Evolutionary conservation across 2,113 vertebrate genomes (phyloP).

Genomic region (Apaloderma vittatum): DNA sequence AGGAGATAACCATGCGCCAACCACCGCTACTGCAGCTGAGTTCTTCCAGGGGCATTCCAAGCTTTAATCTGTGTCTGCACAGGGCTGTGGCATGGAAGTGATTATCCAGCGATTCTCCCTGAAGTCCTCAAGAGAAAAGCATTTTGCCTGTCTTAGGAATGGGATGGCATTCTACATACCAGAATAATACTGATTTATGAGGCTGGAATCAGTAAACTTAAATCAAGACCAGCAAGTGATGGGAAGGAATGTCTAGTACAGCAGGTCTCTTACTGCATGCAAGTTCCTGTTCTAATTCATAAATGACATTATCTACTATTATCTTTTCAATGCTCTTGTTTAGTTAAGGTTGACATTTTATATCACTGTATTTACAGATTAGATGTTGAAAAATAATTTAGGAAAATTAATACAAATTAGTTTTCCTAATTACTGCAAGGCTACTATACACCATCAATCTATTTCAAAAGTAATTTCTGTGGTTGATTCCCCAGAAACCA

Average conservation of each 20-base stretch:
- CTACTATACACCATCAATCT: background rate
- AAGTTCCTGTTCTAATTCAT: background rate
- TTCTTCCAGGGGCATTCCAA: background rate
- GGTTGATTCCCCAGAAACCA: background rate
- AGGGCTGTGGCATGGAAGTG: background rate
- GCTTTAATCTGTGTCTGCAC: background rate
- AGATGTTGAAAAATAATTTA: slow-evolving; percentile 4
- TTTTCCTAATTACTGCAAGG: slow-evolving; percentile 32
- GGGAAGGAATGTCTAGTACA: background rate
- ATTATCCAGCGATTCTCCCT: background rate
- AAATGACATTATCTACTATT: slow-evolving; percentile 10
- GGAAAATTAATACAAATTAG: slow-evolving; percentile 18
- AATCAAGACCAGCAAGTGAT: background rate
- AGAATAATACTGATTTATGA: background rate
- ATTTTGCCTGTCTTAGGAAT: background rate
- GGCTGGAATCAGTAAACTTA: background rate
- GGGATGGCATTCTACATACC: background rate
- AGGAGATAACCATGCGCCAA: background rate
- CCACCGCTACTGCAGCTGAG: background rate
- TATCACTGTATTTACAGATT: slow-evolving; percentile 28
- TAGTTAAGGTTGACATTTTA: slow-evolving; percentile 36
- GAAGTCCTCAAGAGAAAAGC: background rate
- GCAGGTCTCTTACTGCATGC: background rate
- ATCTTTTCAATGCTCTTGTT: slow-evolving; percentile 17
- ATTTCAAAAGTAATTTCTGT: slow-evolving; percentile 14